These are phyloP conservation scores for Sebastes reedi DNA, from an alignment of 2,797 vertebrate genomes.

Conservation along the genomic window DNA sequence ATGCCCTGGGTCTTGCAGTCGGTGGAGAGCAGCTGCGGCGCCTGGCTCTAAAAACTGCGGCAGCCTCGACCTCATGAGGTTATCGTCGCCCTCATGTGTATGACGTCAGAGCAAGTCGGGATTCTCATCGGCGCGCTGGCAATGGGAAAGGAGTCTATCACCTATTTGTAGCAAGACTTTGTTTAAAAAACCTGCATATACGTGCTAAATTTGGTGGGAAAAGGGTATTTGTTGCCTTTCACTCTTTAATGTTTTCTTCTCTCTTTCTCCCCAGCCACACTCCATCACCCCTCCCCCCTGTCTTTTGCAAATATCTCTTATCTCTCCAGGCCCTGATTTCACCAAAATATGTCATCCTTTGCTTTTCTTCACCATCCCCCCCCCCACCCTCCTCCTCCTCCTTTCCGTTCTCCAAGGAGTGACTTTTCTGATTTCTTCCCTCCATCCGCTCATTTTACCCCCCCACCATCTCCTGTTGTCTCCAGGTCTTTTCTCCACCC, in stretches of 20 bases:
- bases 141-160: neutral
- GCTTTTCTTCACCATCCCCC: conserved; percentile 17
- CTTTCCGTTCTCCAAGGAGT: conserved; percentile 45
- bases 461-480: conserved; percentile 31
- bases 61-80: no score
- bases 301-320: conserved; percentile 46
- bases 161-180: neutral
- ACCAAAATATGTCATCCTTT: conserved; percentile 72
- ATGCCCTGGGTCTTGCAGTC: no score
- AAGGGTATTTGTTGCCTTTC: neutral
- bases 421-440: conserved; percentile 48
- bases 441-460: conserved; percentile 5
- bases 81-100: no score
- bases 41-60: no score
- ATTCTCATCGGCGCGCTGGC: neutral
- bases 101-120: no score
- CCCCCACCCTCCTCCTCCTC: neutral
- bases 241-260: conserved; percentile 32
- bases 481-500: conserved; percentile 34
- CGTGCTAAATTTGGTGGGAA: neutral
- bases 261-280: conserved; percentile 13
- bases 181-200: neutral
- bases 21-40: no score
- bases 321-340: conserved; percentile 60
- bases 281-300: conserved; percentile 10